Conservation (phyloP, 2,113 vertebrate species). For the Pyrgilauda ruficollis region DNA sequence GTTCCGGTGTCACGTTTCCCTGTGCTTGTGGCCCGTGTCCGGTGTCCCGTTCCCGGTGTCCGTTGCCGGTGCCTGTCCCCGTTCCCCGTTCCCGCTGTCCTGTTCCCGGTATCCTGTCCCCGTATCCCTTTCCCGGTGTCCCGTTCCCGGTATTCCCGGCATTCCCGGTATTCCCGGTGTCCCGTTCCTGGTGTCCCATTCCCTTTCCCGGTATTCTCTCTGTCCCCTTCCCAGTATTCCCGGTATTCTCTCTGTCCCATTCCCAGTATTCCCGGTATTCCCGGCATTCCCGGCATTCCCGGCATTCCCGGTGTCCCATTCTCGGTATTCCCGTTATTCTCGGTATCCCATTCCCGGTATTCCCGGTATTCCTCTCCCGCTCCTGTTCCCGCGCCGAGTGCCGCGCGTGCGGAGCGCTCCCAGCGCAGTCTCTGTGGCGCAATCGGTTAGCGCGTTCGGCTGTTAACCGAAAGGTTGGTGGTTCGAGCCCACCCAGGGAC, state of each 20-base stretch:
- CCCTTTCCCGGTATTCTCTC: too few species aligned
- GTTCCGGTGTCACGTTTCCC: neutral
- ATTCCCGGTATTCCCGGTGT: neutral
- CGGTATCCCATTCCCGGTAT: neutral
- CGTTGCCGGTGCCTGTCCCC: too few species aligned
- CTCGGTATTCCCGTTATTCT: too few species aligned
- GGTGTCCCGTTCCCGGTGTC: neutral
- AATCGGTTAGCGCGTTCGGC: slow-evolving; percentile 64
- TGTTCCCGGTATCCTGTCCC: neutral
- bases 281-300: neutral
- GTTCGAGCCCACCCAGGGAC: slow-evolving; percentile 72
- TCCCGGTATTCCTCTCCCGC: too few species aligned
- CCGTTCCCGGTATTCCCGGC: neutral
- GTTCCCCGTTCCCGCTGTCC: neutral
- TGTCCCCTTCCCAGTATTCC: too few species aligned
- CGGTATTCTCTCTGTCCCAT: neutral
- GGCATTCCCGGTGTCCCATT: neutral
- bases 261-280: too few species aligned
- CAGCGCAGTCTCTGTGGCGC: slow-evolving; percentile 58
- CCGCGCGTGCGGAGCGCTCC: rapidly evolving
- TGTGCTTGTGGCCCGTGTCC: neutral
- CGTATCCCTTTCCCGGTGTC: neutral
- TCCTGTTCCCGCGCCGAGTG: too few species aligned
- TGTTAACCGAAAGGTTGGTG: slow-evolving; percentile 76
- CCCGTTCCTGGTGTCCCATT: too few species aligned